These are phyloP conservation scores for Diachasma alloeum DNA, from an alignment of 1,140 invertebrate species.

Conservation along the genomic window DNA sequence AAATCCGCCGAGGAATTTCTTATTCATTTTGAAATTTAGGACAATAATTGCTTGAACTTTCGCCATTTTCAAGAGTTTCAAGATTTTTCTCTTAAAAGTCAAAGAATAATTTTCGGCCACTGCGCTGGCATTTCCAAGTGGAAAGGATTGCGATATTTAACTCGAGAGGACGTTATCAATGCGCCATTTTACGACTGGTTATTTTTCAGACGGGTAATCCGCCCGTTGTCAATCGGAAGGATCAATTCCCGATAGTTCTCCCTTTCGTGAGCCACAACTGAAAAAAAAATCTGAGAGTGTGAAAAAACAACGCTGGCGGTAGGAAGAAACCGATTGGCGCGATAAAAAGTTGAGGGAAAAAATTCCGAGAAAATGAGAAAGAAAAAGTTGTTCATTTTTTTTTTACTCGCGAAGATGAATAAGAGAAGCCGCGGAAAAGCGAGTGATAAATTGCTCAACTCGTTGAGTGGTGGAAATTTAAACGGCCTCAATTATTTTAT, in stretches of 20 bases:
- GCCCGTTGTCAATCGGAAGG: constrained; percentile 43
- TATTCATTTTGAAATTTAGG: no score
- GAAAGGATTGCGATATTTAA: background rate
- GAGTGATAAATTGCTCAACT: constrained; percentile 58
- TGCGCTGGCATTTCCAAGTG: no score
- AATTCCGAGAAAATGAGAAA: constrained; percentile 25
- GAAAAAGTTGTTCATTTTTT: constrained; percentile 39
- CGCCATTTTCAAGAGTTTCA: no score
- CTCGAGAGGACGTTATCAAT: constrained; percentile 6
- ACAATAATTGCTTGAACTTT: no score
- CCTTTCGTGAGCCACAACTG: no score
- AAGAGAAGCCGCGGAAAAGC: constrained; percentile 4
- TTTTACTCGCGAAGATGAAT: constrained; percentile 12
- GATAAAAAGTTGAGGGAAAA: background rate
- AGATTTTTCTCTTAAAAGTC: no score
- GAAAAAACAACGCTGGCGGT: no score
- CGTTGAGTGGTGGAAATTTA: background rate
- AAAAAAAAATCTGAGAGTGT: no score
- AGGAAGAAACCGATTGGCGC: no score
- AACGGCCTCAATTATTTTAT: no score
- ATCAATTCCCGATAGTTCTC: constrained; percentile 37
- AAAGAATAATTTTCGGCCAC: no score
- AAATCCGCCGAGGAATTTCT: no score
- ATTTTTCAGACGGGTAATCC: constrained; percentile 53
- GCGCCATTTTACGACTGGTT: constrained; percentile 43